Conservation (phyloP, 2,113 vertebrate genomes). For the Pterocles gutturalis region DNA sequence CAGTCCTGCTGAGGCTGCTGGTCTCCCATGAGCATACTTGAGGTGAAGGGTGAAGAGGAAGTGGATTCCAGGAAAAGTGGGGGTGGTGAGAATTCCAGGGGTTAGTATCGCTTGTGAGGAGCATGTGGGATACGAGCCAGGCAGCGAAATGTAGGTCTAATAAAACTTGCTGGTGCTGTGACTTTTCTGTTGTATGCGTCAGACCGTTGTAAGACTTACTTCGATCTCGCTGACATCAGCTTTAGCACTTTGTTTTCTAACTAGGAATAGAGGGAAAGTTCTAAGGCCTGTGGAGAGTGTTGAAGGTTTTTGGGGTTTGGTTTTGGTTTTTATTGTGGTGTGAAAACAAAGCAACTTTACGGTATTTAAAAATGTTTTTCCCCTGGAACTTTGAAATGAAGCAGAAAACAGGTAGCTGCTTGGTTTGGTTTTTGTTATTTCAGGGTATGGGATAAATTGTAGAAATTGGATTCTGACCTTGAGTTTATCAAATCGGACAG, state of each 20-base stretch:
- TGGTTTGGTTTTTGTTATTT: not conserved
- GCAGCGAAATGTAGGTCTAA: slow-evolving; percentile 77
- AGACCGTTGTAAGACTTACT: not conserved
- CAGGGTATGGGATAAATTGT: not conserved
- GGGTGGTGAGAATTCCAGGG: slow-evolving; percentile 72
- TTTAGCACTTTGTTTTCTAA: not conserved
- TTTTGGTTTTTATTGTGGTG: not conserved
- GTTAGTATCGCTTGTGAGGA: slow-evolving; percentile 61
- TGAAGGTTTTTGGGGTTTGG: not conserved
- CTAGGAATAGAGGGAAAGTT: not conserved
- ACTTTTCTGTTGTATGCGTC: not conserved
- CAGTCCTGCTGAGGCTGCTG: slow-evolving; percentile 45
- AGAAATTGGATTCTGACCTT: not conserved
- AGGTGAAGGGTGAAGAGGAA: slow-evolving; percentile 85
- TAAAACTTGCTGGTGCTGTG: slow-evolving; percentile 28
- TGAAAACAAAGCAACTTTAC: not conserved
- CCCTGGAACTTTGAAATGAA: not conserved
- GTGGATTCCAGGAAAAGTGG: slow-evolving; percentile 57
- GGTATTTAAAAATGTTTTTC: not conserved
- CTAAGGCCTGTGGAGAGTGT: not conserved
- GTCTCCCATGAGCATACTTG: not conserved
- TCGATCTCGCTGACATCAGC: not conserved
- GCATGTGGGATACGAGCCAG: slow-evolving; percentile 76
- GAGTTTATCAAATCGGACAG: not conserved
- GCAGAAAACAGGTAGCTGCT: not conserved